phyloP scores from a whole-genome alignment of 1,140 invertebrate genomes.

The Nautilus pompilius region DNA sequence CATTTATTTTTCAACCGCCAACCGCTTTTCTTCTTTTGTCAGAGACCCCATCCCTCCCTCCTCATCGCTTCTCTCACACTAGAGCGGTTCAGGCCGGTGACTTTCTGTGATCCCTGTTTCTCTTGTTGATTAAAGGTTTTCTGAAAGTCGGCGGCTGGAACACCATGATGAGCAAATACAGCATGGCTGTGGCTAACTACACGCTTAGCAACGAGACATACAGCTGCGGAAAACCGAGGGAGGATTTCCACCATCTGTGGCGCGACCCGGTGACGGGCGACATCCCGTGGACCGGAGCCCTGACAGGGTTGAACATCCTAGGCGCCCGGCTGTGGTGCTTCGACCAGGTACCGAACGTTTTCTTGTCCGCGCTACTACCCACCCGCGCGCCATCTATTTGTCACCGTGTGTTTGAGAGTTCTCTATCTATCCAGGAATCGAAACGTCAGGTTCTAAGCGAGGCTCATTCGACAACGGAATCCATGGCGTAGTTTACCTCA shows the following conservation, averaged over 20 bases:
- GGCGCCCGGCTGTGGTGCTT: conserved; percentile 63
- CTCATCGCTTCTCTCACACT: too few relatives aligned
- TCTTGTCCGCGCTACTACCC: not conserved
- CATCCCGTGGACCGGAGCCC: conserved; percentile 61
- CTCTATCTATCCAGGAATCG: too few relatives aligned
- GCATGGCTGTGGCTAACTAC: conserved; percentile 45
- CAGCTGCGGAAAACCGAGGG: conserved; percentile 34
- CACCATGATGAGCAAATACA: conserved; percentile 49
- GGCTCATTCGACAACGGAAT: too few relatives aligned
- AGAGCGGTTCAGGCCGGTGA: too few relatives aligned
- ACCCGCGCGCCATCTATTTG: too few relatives aligned
- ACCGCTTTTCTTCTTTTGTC: too few relatives aligned
- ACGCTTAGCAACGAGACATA: conserved; percentile 24
- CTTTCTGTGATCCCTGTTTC: not conserved
- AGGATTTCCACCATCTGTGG: conserved; percentile 52
- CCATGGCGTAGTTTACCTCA: too few relatives aligned
- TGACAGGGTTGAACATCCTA: conserved; percentile 59
- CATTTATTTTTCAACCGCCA: too few relatives aligned
- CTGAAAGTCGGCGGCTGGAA: conserved; percentile 55
- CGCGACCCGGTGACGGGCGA: conserved; percentile 50
- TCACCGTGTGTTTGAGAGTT: too few relatives aligned
- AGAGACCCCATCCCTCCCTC: too few relatives aligned
- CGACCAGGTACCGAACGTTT: conserved; percentile 56
- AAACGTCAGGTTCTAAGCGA: too few relatives aligned
- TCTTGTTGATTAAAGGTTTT: conserved; percentile 31